phyloP scores from a whole-genome alignment of 2,888 invertebrate genomes.

The Pyrochroa serraticornis region DNA sequence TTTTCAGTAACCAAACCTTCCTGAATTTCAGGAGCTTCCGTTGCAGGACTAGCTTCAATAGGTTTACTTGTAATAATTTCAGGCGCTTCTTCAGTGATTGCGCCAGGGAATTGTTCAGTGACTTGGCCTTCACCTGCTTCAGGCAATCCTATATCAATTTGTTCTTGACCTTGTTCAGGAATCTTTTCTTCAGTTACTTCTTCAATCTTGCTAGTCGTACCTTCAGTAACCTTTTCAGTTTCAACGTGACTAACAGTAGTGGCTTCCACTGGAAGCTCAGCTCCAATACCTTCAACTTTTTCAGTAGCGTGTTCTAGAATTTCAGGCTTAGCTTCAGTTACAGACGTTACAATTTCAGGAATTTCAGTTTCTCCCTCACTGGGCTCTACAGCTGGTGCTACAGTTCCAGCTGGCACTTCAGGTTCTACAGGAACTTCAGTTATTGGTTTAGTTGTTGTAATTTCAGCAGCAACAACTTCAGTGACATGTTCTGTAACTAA shows the following conservation, averaged over 20 bases:
- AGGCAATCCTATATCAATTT: too few species aligned
- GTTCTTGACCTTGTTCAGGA: neutral
- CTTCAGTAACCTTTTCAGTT: neutral
- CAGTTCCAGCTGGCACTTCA: constrained; percentile 13
- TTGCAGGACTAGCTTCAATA: constrained; percentile 21
- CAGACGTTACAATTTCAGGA: constrained; percentile 15
- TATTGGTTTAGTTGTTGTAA: constrained; percentile 4
- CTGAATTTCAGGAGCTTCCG: constrained; percentile 2
- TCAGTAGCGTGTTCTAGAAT: constrained; percentile 7
- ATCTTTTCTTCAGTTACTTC: constrained; percentile 5
- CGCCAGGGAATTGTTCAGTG: constrained; percentile 9
- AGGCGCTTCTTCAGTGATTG: constrained; percentile 21
- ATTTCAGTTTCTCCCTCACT: constrained; percentile 12
- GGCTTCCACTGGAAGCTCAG: neutral
- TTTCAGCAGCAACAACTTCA: constrained; percentile 12
- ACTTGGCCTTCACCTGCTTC: constrained; percentile 15
- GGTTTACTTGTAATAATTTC: constrained; percentile 18
- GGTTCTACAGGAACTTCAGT: constrained; percentile 6
- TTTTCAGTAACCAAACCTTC: constrained; percentile 11
- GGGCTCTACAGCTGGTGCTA: constrained; percentile 8
- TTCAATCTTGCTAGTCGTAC: neutral
- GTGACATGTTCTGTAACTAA: neutral
- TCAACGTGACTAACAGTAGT: neutral
- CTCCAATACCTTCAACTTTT: constrained; percentile 2
- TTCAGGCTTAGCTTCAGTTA: constrained; percentile 12